Base-by-base conservation (phyloP, 2,113 vertebrate species). In the Sinocyclocheilus maitianheensis region DNA sequence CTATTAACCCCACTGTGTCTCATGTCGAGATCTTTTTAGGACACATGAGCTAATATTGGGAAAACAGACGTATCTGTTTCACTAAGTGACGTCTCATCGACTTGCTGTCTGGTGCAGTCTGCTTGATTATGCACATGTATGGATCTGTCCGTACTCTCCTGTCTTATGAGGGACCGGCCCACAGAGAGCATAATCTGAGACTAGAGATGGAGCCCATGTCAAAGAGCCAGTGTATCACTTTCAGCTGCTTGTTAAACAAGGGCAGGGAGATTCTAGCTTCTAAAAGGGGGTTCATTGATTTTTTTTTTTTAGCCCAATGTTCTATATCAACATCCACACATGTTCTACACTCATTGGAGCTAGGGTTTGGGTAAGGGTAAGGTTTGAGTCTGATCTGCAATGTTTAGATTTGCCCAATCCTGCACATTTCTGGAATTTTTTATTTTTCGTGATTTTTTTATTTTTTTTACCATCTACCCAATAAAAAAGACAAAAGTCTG, bases 61-160 rank as follows among this genome's bases (percentile, higher is more conserved):
- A 83, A 88, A 88, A 87, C 86, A 85, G 87, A 69, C 43, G 43
- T 77, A 88, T 88, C 87, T 79, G 77, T 91, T 90, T 90, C 87
- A 80, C 89, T 88, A 85, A 85, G 84, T 89, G 83, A 90, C 77
- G 65, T 88, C 75, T 83, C 80, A 89, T 91, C 81, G 88, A 89
- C 83, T 67, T 58, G 75, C 85, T 84, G 88, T 90, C 91, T 88
- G 86, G 85, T 74, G 81, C 24, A 10, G 78, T 26, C 83, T 55
- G 82, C 82, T 86, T 89, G 88, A 89, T 90, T 88, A 91, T 87
- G 77, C 86, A 78, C 65, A 30, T 22, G 22, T 82, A 89, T 90
- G 83, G 88, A 89, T 87, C 83, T n/a, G 58, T 24, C 74, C 26
- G 63, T 81, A 58, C 86, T 81, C 55, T 80, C n/a, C 60, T 80